These are phyloP conservation scores for Drosophila carrolli DNA, from an alignment of 1,140 invertebrate species.

Conservation along the genomic window DNA sequence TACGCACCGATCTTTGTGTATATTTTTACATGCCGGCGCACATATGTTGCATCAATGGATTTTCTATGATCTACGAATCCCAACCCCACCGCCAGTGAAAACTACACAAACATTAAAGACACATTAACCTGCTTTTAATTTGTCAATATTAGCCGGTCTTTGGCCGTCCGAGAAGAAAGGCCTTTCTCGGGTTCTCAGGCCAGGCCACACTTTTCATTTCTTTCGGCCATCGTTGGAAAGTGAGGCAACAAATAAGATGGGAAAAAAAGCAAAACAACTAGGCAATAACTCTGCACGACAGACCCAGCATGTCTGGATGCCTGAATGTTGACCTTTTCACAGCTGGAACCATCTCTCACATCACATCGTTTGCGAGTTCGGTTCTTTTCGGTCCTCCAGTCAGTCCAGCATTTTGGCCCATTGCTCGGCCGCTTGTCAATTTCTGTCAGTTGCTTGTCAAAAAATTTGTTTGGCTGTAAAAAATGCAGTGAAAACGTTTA, in stretches of 20 bases:
- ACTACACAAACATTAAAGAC: slow-evolving; percentile 68
- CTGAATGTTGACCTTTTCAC: slow-evolving; percentile 78
- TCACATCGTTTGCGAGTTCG: slow-evolving; percentile 17
- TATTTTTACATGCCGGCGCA: slow-evolving; percentile 26
- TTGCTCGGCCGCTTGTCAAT: slow-evolving; percentile 78
- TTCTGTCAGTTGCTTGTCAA: slow-evolving; percentile 83
- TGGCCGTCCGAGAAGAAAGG: slow-evolving; percentile 35
- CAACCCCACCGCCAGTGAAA: slow-evolving; percentile 10
- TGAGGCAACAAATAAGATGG: slow-evolving; percentile 48
- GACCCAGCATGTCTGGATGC: slow-evolving; percentile 51
- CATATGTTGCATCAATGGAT: slow-evolving; percentile 49
- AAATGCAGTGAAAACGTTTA: slow-evolving; percentile 75
- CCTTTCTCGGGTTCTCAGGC: slow-evolving; percentile 64
- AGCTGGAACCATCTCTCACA: slow-evolving; percentile 79
- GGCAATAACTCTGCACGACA: slow-evolving; percentile 68
- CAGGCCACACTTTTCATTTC: slow-evolving; percentile 79
- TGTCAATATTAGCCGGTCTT: slow-evolving; percentile 73
- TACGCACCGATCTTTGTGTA: slow-evolving; percentile 34
- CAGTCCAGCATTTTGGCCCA: slow-evolving; percentile 56
- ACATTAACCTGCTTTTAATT: slow-evolving; percentile 81
- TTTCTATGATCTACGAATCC: slow-evolving; percentile 1
- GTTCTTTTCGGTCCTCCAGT: slow-evolving; percentile 52
- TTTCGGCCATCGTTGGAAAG: slow-evolving; percentile 61
- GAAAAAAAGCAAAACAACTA: slow-evolving; percentile 23
- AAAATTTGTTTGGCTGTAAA: slow-evolving; percentile 77